Conservation (phyloP, 1,140 invertebrate genomes). For the Dendroctonus ponderosae region DNA sequence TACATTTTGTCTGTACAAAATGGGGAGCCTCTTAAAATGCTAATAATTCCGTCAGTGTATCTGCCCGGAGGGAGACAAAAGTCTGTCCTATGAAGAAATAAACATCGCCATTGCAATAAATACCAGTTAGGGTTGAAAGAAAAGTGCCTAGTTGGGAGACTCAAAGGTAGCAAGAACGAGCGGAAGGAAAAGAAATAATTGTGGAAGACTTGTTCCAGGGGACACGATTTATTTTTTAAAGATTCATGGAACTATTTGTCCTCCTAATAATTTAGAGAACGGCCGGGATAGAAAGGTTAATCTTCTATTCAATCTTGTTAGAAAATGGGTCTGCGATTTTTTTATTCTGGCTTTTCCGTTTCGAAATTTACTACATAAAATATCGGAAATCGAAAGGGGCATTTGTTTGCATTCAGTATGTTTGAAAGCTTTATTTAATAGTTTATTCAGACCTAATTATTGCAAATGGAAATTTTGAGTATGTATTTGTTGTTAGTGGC, state of each 20-base stretch:
- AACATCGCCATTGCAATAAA: slow-evolving; percentile 32
- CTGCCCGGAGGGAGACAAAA: slow-evolving; percentile 24
- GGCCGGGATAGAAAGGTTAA: no score
- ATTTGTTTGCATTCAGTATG: no score
- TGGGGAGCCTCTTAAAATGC: slow-evolving; percentile 22
- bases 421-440: no score
- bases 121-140: slow-evolving; percentile 27
- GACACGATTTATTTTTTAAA: slow-evolving; percentile 31
- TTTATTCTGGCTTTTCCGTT: no score
- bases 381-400: no score
- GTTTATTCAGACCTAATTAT: no score
- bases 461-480: no score
- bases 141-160: slow-evolving; percentile 18
- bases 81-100: slow-evolving; percentile 34
- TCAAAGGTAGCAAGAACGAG: slow-evolving; percentile 25
- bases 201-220: slow-evolving; percentile 24
- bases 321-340: no score
- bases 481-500: no score
- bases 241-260: slow-evolving; percentile 29
- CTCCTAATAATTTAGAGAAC: slow-evolving; percentile 23
- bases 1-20: slow-evolving; percentile 19
- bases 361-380: no score
- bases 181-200: slow-evolving; percentile 25
- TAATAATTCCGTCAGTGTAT: slow-evolving; percentile 19
- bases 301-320: no score